A percentile compares a stretch with the other conserved stretches of the same genome.
These are phyloP conservation scores for Micronycteris hirsuta DNA, from an alignment of 2,113 vertebrate species.

Conservation along the genomic window DNA sequence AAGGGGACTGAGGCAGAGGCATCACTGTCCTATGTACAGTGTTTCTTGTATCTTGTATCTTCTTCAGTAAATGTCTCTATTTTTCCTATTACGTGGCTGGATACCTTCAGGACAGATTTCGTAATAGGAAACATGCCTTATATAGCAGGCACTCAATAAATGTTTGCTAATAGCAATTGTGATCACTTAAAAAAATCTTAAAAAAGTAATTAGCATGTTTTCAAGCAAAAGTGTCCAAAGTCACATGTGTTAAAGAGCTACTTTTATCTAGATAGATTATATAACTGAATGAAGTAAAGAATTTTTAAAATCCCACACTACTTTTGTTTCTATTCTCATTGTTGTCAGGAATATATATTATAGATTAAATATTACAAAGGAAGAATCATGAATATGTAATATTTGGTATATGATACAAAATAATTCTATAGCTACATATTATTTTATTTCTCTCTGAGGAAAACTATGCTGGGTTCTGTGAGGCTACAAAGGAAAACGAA, in stretches of 20 bases:
- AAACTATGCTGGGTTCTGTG: neutral
- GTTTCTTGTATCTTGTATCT: too few relatives aligned
- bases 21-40: too few relatives aligned
- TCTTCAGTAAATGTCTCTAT: too few relatives aligned
- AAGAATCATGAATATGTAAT: neutral
- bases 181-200: neutral
- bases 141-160: neutral
- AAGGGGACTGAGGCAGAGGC: too few relatives aligned
- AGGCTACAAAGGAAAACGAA: neutral
- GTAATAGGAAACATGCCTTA: neutral
- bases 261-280: neutral
- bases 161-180: neutral
- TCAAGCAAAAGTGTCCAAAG: neutral
- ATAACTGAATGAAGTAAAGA: neutral
- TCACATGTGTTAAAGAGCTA: neutral
- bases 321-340: neutral
- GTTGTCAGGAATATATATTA: neutral
- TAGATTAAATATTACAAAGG: neutral
- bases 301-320: neutral
- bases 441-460: neutral
- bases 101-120: too few relatives aligned
- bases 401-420: neutral
- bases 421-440: neutral
- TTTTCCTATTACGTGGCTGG: too few relatives aligned
- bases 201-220: neutral